phyloP scores from a whole-genome alignment of 2,113 vertebrate genomes.

The Pelusios castaneus region DNA sequence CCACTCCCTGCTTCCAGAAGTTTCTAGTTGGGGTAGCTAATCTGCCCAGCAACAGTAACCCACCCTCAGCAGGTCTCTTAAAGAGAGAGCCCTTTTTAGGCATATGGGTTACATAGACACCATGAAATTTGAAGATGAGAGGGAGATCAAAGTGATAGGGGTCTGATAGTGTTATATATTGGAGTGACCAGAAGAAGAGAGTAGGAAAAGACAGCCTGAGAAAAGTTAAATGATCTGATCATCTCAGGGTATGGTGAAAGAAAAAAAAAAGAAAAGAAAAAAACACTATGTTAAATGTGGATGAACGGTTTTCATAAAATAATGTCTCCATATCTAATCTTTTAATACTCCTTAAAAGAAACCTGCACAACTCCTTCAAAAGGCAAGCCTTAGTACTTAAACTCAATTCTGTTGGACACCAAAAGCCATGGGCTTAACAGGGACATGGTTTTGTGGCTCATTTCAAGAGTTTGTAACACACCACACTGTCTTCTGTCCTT shows the following conservation, averaged over 20 bases:
- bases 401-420: not conserved
- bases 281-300: not conserved
- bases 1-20: too few relatives aligned
- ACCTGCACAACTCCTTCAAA: not conserved
- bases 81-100: too few relatives aligned
- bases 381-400: not conserved
- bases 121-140: not conserved
- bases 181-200: not conserved
- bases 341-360: not conserved
- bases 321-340: not conserved
- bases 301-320: not conserved
- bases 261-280: not conserved
- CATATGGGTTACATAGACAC: too few relatives aligned
- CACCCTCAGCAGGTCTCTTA: too few relatives aligned
- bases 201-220: not conserved
- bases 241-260: not conserved
- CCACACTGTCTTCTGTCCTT: not conserved
- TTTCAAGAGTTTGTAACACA: not conserved
- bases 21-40: too few relatives aligned
- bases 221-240: accelerated
- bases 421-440: not conserved
- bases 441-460: not conserved
- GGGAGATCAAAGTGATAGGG: not conserved
- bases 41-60: too few relatives aligned
- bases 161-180: not conserved